Percentiles rank a stretch among this genome's conserved stretches.
Conservation (phyloP, 2,113 vertebrate species). For the Alouatta palliata region DNA sequence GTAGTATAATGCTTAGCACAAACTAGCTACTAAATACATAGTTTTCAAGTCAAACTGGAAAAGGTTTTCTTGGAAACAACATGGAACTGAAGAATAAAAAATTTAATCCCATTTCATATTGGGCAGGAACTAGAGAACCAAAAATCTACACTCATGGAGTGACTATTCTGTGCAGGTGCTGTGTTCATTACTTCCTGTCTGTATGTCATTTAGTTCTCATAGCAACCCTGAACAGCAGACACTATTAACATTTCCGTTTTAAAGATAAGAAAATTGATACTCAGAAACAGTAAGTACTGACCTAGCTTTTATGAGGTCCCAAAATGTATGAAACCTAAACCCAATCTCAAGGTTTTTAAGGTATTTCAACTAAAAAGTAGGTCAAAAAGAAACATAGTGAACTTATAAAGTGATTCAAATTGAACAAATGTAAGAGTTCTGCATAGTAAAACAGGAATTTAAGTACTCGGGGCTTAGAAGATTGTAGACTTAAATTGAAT, state of each 20-base stretch:
- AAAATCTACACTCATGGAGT: no score
- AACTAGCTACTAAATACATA: neutral
- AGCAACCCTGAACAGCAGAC: neutral
- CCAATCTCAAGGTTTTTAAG: no score
- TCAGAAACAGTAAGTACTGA: accelerated
- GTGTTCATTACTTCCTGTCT: neutral
- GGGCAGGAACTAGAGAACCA: neutral
- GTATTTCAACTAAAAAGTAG: no score
- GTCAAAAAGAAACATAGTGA: no score
- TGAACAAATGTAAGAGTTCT: no score
- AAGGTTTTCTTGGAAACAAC: neutral
- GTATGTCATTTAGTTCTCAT: neutral
- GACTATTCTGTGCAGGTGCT: accelerated
- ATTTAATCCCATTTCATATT: no score
- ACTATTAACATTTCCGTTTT: neutral
- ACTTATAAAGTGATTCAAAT: no score
- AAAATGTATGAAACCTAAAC: no score
- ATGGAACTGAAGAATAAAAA: neutral
- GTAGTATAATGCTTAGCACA: neutral
- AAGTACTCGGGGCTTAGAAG: no score
- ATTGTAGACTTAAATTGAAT: no score
- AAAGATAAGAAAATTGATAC: neutral
- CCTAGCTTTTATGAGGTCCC: no score
- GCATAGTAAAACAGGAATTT: no score
- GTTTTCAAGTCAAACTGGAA: neutral